These are phyloP conservation scores for Dynastes tityus DNA, from an alignment of 2,888 invertebrate genomes.

Conservation along the genomic window DNA sequence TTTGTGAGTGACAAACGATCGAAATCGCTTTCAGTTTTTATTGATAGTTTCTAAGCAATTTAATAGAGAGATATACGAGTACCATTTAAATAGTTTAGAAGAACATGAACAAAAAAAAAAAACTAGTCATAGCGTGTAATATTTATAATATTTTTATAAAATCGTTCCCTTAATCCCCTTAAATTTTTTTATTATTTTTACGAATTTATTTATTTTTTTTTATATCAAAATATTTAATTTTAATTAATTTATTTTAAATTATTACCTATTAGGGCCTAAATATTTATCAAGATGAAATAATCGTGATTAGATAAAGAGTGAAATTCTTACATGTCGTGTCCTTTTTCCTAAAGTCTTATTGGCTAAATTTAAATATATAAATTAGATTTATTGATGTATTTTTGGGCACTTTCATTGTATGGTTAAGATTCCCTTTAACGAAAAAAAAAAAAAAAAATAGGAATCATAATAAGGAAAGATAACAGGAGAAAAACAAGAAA, in stretches of 20 bases:
- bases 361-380: background rate
- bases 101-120: background rate
- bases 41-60: background rate
- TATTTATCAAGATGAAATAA: background rate
- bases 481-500: too few species aligned
- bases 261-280: constrained; percentile 19
- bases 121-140: background rate
- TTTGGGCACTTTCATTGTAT: background rate
- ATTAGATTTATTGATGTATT: background rate
- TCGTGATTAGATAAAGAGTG: background rate
- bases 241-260: background rate
- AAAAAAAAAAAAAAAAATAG: background rate
- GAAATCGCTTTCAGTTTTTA: too few species aligned
- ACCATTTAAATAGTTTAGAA: too few species aligned
- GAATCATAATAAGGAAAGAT: too few species aligned
- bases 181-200: background rate
- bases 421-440: constrained; percentile 16
- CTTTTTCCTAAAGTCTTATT: background rate
- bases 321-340: background rate
- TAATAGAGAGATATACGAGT: background rate
- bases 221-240: too few species aligned
- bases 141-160: constrained; percentile 10
- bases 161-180: constrained; percentile 3
- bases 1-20: too few species aligned
- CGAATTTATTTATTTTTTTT: too few species aligned